These are phyloP conservation scores for Tapera naevia DNA, from an alignment of 2,797 vertebrate species.

Conservation along the genomic window DNA sequence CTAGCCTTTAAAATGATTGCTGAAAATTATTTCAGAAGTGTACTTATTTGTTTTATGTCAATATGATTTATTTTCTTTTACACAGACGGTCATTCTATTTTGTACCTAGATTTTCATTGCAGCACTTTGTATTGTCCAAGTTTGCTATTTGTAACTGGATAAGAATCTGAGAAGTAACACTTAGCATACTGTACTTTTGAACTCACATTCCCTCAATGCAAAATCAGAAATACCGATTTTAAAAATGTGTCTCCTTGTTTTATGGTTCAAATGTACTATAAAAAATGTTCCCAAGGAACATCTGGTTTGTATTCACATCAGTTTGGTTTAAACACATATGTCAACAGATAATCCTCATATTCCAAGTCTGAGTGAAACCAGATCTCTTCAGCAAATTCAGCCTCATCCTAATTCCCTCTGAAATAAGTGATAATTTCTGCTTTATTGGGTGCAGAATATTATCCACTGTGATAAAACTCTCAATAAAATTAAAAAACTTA, in stretches of 20 bases:
- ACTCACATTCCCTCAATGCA: not conserved
- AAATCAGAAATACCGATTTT: not conserved
- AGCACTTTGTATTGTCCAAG: not conserved
- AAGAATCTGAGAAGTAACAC: not conserved
- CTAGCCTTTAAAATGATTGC: not conserved
- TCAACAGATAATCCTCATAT: conserved; percentile 24
- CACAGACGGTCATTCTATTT: not conserved
- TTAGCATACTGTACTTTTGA: not conserved
- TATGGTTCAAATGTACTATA: not conserved
- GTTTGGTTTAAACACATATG: not conserved
- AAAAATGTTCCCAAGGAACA: not conserved
- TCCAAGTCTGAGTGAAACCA: conserved; percentile 4
- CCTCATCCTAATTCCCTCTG: not conserved
- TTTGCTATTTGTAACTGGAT: not conserved
- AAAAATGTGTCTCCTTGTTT: not conserved
- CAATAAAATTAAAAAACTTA: not conserved
- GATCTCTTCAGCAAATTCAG: not conserved
- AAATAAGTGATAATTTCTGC: not conserved
- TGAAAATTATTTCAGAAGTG: not conserved
- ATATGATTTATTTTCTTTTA: not conserved
- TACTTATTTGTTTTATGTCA: not conserved
- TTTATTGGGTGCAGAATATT: not conserved
- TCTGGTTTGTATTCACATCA: conserved; percentile 21
- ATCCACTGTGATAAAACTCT: not conserved
- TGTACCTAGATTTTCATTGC: not conserved